phyloP scores from a whole-genome alignment of 2,113 vertebrate species.

The Podilymbus podiceps region DNA sequence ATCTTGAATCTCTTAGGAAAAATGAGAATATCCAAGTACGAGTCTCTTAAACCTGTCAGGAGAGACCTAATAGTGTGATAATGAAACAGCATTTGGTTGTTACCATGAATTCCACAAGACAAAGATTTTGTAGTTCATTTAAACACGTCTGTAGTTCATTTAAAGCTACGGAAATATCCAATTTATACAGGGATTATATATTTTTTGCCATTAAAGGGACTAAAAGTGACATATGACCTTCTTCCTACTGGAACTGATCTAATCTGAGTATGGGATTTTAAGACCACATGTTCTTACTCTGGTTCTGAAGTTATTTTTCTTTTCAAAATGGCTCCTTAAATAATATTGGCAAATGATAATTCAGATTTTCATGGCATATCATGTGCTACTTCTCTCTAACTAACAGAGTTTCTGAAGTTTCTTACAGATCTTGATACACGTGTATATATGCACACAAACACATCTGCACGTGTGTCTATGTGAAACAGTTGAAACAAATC shows the following conservation, averaged over 20 bases:
- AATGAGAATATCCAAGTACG: not conserved
- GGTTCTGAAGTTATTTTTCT: not conserved
- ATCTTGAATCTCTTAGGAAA: not conserved
- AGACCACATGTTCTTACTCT: not conserved
- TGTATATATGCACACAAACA: not conserved
- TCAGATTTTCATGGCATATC: not conserved
- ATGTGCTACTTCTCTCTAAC: not conserved
- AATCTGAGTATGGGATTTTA: not conserved
- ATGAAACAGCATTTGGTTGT: not conserved
- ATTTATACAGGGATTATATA: not conserved
- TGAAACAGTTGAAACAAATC: not conserved
- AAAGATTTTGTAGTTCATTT: not conserved
- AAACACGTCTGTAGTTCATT: not conserved
- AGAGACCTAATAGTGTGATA: not conserved
- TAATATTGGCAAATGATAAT: not conserved
- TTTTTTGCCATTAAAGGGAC: not conserved
- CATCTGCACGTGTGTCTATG: not conserved
- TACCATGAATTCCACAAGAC: not conserved
- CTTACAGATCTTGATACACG: not conserved
- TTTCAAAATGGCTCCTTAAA: not conserved
- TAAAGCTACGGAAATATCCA: not conserved
- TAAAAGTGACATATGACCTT: not conserved
- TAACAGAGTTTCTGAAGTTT: not conserved
- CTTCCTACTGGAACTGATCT: not conserved
- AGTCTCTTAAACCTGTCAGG: not conserved